Evolutionary conservation across 2,888 invertebrate species (phyloP).

Genomic region (Merodon equestris): DNA sequence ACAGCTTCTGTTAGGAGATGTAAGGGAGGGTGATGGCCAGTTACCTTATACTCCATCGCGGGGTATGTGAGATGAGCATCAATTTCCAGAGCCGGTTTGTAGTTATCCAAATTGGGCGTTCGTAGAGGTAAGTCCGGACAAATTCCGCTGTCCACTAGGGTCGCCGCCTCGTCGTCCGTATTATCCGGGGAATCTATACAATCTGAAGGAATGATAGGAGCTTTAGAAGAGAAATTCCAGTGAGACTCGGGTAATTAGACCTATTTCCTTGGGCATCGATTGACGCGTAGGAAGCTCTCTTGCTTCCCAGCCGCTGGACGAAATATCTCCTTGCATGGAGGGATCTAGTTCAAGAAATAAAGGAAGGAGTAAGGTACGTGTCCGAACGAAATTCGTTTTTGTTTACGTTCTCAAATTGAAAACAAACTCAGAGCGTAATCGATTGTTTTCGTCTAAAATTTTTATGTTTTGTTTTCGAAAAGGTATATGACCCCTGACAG

Average conservation of each 20-base stretch:
- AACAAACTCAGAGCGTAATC: constrained; percentile 13
- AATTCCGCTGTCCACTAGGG: constrained; percentile 9
- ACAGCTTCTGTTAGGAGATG: no score
- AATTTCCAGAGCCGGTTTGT: constrained; percentile 55
- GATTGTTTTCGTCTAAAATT: no score
- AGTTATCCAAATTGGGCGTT: constrained; percentile 53
- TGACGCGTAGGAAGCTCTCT: constrained; percentile 3
- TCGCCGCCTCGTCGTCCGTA: constrained; percentile 28
- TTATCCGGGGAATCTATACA: constrained; percentile 34
- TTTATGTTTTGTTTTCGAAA: no score
- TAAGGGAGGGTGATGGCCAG: no score
- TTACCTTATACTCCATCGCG: constrained; percentile 56
- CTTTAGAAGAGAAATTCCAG: no score
- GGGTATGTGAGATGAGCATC: constrained; percentile 59
- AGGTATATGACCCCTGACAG: no score
- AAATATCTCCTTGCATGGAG: constrained; percentile 37
- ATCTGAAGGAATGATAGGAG: neutral
- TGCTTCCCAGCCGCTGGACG: constrained; percentile 51
- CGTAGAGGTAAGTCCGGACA: constrained; percentile 23
- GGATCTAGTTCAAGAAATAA: neutral
- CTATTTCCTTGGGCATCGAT: no score
- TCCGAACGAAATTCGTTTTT: neutral
- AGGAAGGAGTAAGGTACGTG: neutral
- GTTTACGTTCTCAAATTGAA: constrained; percentile 1
- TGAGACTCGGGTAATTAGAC: no score